Percentiles rank a stretch among this genome's conserved stretches.
These are phyloP conservation scores for Bruchidius siliquastri DNA, from an alignment of 2,888 invertebrate species.

Conservation along the genomic window DNA sequence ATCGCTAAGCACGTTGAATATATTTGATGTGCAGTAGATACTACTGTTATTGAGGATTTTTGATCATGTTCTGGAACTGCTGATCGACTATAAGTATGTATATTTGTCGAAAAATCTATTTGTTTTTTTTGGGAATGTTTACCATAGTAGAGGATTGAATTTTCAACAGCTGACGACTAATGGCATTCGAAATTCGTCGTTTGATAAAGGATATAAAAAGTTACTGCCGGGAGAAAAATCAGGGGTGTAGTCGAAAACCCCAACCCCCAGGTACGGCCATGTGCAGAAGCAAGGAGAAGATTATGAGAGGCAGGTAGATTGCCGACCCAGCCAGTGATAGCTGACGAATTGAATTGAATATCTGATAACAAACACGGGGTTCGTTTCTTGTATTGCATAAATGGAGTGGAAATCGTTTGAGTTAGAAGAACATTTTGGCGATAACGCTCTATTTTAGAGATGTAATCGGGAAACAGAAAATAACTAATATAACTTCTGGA, in stretches of 20 bases:
- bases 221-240: no score
- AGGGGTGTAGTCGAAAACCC: not conserved
- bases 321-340: not conserved
- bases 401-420: not conserved
- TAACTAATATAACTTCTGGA: not conserved
- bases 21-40: no score
- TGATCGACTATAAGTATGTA: no score
- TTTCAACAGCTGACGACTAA: no score
- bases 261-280: not conserved
- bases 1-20: no score
- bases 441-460: not conserved
- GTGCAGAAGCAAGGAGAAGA: not conserved
- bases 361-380: not conserved
- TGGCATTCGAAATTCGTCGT: no score
- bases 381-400: not conserved
- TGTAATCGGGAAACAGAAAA: not conserved
- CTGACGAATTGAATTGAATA: not conserved
- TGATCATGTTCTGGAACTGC: no score
- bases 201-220: no score
- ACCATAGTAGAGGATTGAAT: no score
- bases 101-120: no score
- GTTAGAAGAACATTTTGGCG: not conserved
- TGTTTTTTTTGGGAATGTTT: no score
- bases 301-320: not conserved
- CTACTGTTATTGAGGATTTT: no score